Base-by-base conservation (phyloP, 1,140 invertebrate genomes). In the Brachionus asplanchnoidis region DNA sequence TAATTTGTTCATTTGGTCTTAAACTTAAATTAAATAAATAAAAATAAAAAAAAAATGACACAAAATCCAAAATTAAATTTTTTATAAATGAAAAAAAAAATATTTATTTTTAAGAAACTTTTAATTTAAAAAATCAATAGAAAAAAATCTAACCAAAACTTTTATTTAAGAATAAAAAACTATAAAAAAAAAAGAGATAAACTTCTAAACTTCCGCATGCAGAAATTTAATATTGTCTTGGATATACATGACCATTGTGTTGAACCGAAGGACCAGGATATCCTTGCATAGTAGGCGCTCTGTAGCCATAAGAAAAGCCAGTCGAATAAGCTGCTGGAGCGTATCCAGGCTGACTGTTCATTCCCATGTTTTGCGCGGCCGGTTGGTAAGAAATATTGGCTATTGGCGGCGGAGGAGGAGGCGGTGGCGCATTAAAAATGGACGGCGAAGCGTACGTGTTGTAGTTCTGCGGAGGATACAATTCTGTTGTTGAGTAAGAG, bases 401-500 rank as follows among this genome's bases (percentile, higher is more conserved):
- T 5, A 65, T 80, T 80, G 26, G 53, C 60, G 50, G 53, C 20
- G 42, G 77, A 36, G 77, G 77, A 40, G 28, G 28, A 53, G 23
- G 14, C 56, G 53, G 75, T 28, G 44, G 42, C 6, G 26, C 68
- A 42, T 73, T 73, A 7, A 73, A 73, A 73, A 73, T 42, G 17
- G 68, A 73, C 32, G 68, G 68, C 20, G 73, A 77, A 12, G 73
- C 73, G 26, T 77, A 65, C 9, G 77, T 40, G 3, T 17, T 80
- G 5, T 60, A 60, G 44, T 36, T 44, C 70, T 73, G 68, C 8
- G 82, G 60, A 17, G 36, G 32, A 56, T 70, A 46, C 32, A 53
- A 50, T 84, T 84, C 82, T 14, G 40, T 40, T 20, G 60, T 84
- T 68, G 82, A 84, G 11, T 68, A 68, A n/a, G 82, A 84, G 4